Conservation (phyloP, 1,140 invertebrate species). For the Drosophila auraria region DNA sequence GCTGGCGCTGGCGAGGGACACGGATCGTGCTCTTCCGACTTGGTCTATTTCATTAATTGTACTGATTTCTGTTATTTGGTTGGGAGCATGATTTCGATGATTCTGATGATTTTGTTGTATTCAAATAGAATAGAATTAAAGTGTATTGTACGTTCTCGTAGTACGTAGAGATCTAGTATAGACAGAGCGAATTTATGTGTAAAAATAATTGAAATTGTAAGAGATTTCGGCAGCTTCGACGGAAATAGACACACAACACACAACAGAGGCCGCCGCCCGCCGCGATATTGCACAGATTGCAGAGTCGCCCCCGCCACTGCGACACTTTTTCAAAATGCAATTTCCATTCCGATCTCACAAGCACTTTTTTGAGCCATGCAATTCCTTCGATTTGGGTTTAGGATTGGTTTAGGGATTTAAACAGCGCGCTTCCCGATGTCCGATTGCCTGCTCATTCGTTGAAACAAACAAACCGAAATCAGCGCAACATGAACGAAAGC, state of each 20-base stretch:
- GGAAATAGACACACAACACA: constrained; percentile 78
- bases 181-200: constrained; percentile 75
- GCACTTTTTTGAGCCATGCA: constrained; percentile 68
- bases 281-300: constrained; percentile 40
- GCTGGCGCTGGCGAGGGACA: constrained; percentile 14
- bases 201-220: constrained; percentile 83
- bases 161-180: constrained; percentile 61
- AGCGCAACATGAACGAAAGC: constrained; percentile 81
- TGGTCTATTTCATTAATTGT: constrained; percentile 64
- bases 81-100: constrained; percentile 27
- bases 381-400: not conserved
- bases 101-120: constrained; percentile 56
- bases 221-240: constrained; percentile 80
- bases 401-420: not conserved
- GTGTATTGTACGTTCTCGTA: constrained; percentile 48
- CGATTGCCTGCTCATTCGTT: constrained; percentile 34
- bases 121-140: constrained; percentile 34
- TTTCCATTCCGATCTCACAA: constrained; percentile 44
- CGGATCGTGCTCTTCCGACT: constrained; percentile 53
- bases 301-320: constrained; percentile 32
- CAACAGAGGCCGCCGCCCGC: constrained; percentile 45
- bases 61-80: constrained; percentile 64
- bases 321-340: constrained; percentile 20
- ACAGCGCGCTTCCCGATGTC: constrained; percentile 29
- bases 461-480: constrained; percentile 74